Evolutionary conservation across 2,113 vertebrate genomes (phyloP).

Genomic region (Dromaius novaehollandiae): DNA sequence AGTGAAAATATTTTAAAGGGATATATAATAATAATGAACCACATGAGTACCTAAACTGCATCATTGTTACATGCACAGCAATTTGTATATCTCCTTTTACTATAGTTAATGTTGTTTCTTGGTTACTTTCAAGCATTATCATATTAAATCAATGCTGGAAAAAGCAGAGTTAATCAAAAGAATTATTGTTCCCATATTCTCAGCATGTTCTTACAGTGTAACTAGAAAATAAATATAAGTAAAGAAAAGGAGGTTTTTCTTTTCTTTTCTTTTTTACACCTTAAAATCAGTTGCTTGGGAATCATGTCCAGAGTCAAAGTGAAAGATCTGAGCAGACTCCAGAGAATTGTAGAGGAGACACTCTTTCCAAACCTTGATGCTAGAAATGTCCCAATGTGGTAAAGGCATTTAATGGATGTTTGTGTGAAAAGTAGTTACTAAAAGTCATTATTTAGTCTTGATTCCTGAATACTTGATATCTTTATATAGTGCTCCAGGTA

Average conservation of each 20-base stretch:
- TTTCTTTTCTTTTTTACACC: neutral
- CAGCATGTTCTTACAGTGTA: neutral
- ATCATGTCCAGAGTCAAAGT: neutral
- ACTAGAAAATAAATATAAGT: neutral
- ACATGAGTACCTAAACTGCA: neutral
- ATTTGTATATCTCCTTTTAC: neutral
- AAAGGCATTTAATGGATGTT: neutral
- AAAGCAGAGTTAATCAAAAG: neutral
- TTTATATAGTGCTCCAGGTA: neutral
- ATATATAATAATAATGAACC: neutral
- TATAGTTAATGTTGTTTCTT: neutral
- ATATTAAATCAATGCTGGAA: neutral
- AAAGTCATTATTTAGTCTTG: neutral
- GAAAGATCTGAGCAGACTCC: neutral
- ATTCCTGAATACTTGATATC: neutral
- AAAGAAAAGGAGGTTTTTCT: too few species aligned
- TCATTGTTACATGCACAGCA: neutral
- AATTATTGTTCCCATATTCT: neutral
- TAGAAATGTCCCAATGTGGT: neutral
- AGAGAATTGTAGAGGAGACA: neutral
- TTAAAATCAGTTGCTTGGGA: neutral
- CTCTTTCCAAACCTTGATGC: neutral
- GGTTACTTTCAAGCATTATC: neutral
- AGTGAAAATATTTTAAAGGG: neutral
- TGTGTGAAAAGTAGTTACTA: neutral